Base-by-base conservation (phyloP, 1,140 invertebrate species). In the Calosoma granatense region DNA sequence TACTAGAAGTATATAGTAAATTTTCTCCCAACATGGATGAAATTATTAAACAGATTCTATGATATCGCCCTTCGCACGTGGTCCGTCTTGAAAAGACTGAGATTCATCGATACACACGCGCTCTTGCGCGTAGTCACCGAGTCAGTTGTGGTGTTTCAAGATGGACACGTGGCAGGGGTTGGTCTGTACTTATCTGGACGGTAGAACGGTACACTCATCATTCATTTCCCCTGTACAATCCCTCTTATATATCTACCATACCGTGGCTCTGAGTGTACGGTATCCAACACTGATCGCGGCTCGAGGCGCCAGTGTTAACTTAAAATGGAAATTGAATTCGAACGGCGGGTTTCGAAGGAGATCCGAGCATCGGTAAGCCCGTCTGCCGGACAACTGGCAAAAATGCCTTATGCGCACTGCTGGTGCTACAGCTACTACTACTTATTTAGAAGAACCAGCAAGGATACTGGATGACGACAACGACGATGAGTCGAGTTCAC, bases 271-370 rank as follows among this genome's bases (percentile, higher is more conserved):
- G 26, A n/a, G 57, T 59, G 22, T 47, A 3, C 26, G 30, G 53
- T 59, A 41, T 59, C 57, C 57, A 53, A 41, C 41, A 53, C 47
- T 59, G 41, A 57, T 57, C 53, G 55, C 53, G n/a, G 58, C 56
- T 57, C 22, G 20, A 60, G 56, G 59, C 61, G 56, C 53, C 58
- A 54, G 59, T 43, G 52, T 60, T 60, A 58, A 62, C 61, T 62
- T 60, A 60, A 62, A 62, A 60, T 62, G 61, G 61, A 62, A 60
- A 62, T 62, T 62, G 61, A 60, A 62, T 62, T 62, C 61, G 56
- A 56, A 56, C 59, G 55, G 51, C 55, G 54, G 39, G 56, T 58
- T 60, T 60, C 41, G 52, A 23, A 56, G 53, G 55, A 54, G 20
- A 58, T 60, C 61, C 53, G 47, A 54, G 21, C 52, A 17, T 43